phyloP scores from a whole-genome alignment of 2,113 vertebrate genomes.

The Myotis brandtii region DNA sequence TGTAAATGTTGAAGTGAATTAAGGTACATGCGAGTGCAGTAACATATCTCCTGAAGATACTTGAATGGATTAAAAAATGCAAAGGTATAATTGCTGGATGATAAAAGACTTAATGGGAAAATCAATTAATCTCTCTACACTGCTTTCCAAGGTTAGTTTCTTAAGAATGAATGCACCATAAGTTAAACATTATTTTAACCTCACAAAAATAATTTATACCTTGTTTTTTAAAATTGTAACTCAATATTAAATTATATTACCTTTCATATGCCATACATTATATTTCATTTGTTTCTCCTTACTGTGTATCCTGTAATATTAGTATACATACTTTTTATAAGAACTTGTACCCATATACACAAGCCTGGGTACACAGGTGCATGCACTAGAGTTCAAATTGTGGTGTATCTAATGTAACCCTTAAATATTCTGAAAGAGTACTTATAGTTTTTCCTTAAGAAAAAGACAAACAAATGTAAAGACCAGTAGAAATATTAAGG shows the following conservation, averaged over 20 bases:
- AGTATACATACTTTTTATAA: not conserved
- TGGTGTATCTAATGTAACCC: conserved; percentile 16
- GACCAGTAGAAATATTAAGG: not conserved
- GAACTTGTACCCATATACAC: not conserved
- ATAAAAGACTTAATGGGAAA: conserved; percentile 78
- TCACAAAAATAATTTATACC: conserved; percentile 56
- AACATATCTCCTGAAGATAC: conserved; percentile 92
- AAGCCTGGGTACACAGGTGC: not conserved
- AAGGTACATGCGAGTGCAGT: conserved; percentile 86
- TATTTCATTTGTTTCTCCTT: conserved; percentile 58
- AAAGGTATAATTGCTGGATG: conserved; percentile 79
- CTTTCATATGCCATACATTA: conserved; percentile 50
- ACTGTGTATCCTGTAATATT: not conserved
- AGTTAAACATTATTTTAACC: conserved; percentile 65
- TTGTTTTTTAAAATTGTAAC: conserved; percentile 52
- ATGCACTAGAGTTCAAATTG: not conserved
- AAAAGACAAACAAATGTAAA: conserved; percentile 16
- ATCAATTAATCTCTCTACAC: conserved; percentile 79
- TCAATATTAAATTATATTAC: conserved; percentile 64
- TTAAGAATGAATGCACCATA: conserved; percentile 56
- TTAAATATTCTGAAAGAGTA: conserved; percentile 42
- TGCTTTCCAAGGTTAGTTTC: conserved; percentile 82
- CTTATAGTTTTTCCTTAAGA: conserved; percentile 8
- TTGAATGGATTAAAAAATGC: conserved; percentile 88
- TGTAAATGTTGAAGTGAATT: conserved; percentile 85